Percentiles rank a stretch among this genome's conserved stretches.
phyloP scores from a whole-genome alignment of 2,888 invertebrate species.

The Sesia apiformis region DNA sequence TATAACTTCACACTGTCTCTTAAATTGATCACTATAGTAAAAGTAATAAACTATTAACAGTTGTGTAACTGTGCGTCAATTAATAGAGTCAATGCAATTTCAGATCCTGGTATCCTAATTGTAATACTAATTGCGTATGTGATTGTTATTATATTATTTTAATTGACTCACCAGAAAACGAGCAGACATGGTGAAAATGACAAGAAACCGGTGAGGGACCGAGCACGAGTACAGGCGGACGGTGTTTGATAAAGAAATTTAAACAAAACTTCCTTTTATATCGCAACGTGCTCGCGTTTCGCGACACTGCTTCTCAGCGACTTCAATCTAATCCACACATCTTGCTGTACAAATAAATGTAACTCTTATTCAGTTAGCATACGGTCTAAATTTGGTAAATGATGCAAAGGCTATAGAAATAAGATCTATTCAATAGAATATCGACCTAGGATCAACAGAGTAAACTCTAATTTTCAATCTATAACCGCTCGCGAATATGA shows the following conservation, averaged over 20 bases:
- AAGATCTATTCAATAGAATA: conserved; percentile 14
- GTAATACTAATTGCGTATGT: no score
- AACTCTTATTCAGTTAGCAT: conserved; percentile 9
- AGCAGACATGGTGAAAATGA: conserved; percentile 53
- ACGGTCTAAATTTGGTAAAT: no score
- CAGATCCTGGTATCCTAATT: no score
- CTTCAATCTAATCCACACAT: conserved; percentile 30
- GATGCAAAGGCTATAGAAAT: no score
- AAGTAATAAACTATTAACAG: no score
- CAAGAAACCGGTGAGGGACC: conserved; percentile 34
- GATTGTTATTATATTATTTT: neutral
- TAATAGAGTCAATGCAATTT: no score
- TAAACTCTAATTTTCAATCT: conserved; percentile 14
- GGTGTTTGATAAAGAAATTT: conserved; percentile 70
- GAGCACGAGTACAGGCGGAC: conserved; percentile 45
- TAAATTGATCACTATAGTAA: no score
- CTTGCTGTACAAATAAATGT: conserved; percentile 14
- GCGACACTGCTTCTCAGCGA: conserved; percentile 60
- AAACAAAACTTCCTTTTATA: conserved; percentile 71
- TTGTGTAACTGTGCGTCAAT: no score
- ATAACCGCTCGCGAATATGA: conserved; percentile 7
- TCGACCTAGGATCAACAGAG: conserved; percentile 16
- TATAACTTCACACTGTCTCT: no score
- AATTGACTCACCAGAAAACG: conserved; percentile 64
- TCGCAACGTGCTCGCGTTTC: conserved; percentile 69